Percentiles rank a stretch among this genome's conserved stretches.
phyloP scores from a whole-genome alignment of 2,888 invertebrate genomes.

The Malthinus seriepunctatus region DNA sequence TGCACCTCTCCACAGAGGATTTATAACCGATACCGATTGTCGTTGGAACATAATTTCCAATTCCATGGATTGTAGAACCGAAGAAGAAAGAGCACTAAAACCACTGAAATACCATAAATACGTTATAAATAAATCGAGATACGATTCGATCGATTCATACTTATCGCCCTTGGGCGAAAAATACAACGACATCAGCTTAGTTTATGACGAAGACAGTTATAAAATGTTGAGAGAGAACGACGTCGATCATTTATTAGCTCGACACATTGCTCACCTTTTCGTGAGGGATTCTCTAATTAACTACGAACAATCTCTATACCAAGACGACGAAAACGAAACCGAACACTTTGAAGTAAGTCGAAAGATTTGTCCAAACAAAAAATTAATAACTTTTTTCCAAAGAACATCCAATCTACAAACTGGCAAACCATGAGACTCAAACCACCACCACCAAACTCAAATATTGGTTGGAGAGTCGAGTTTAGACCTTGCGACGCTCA shows the following conservation, averaged over 20 bases:
- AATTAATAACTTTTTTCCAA: too few relatives aligned
- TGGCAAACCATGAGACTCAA: constrained; percentile 99
- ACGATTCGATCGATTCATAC: constrained; percentile 97
- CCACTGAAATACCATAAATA: constrained; percentile 78
- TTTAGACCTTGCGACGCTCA: constrained; percentile 99
- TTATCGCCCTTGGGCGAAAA: constrained; percentile 85
- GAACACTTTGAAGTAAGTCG: constrained; percentile 93
- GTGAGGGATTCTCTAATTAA: constrained; percentile 95
- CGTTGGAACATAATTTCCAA: constrained; percentile 97
- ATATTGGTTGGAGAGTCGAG: constrained; percentile 99
- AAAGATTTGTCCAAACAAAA: background rate
- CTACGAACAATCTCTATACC: constrained; percentile 92
- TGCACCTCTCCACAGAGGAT: constrained; percentile 92
- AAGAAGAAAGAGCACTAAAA: constrained; percentile 86
- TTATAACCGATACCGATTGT: constrained; percentile 93
- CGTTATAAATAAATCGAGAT: constrained; percentile 90
- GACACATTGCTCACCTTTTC: constrained; percentile 97
- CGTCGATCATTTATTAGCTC: constrained; percentile 90
- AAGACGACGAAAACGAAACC: constrained; percentile 89
- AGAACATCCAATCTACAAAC: constrained; percentile 98
- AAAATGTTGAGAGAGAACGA: constrained; percentile 81
- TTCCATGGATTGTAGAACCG: constrained; percentile 94
- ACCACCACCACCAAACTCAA: constrained; percentile 93
- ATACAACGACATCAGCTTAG: constrained; percentile 93
- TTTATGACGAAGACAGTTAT: constrained; percentile 84